Conservation (phyloP, 2,113 vertebrate genomes). For the Scatophagus argus region DNA sequence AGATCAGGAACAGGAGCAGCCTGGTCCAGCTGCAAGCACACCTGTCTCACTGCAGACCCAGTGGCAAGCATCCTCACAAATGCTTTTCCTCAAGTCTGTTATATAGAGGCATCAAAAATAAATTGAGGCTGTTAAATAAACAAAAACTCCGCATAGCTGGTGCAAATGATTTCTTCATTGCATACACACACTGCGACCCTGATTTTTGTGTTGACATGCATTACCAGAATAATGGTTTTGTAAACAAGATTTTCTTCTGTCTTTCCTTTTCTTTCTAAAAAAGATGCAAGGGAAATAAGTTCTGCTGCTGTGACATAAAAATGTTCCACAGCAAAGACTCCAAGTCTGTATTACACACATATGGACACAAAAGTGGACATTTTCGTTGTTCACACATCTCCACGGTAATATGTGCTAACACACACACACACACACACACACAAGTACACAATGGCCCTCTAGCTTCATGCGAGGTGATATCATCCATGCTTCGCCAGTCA, state of each 20-base stretch:
- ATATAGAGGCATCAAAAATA: constrained; percentile 26
- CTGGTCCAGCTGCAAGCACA: too few species aligned
- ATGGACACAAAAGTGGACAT: background rate
- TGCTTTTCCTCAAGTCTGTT: background rate
- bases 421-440: constrained; percentile 17
- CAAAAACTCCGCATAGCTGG: background rate
- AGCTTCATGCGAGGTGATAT: constrained; percentile 29
- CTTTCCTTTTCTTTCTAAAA: background rate
- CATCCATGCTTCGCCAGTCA: constrained; percentile 40
- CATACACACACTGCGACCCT: background rate
- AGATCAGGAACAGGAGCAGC: too few species aligned
- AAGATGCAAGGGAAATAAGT: constrained; percentile 9
- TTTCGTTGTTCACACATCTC: constrained; percentile 1
- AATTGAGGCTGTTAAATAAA: constrained; percentile 23
- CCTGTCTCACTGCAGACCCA: background rate
- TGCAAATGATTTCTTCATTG: constrained; percentile 21
- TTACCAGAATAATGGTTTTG: background rate
- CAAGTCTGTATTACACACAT: background rate
- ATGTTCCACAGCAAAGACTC: background rate
- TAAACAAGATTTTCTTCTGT: background rate
- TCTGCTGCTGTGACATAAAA: constrained; percentile 12
- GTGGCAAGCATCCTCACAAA: constrained; percentile 2
- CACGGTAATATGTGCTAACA: background rate
- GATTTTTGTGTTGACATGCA: constrained; percentile 14
- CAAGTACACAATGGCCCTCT: constrained; percentile 9